These are phyloP conservation scores for Scaptomyza reducta DNA, from an alignment of 2,888 invertebrate genomes.

Conservation along the genomic window DNA sequence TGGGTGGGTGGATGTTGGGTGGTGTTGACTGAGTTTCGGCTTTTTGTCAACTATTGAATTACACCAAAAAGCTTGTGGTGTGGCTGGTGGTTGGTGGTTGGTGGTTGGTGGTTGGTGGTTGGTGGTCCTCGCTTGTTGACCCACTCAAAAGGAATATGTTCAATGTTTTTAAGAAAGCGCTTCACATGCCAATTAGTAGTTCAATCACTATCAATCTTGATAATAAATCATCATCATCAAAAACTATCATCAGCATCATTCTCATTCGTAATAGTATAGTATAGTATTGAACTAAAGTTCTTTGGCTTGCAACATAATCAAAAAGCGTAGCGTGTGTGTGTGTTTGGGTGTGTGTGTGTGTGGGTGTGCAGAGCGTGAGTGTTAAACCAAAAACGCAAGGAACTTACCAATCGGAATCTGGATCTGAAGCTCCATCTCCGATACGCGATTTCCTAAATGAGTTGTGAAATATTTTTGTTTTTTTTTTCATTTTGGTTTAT, in stretches of 20 bases:
- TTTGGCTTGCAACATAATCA: slow-evolving; percentile 50
- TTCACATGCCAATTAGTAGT: slow-evolving; percentile 71
- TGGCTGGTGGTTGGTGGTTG: slow-evolving; percentile 3
- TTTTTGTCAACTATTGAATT: slow-evolving; percentile 21
- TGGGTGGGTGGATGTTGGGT: background rate
- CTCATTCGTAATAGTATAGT: slow-evolving; percentile 8
- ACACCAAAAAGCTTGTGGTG: slow-evolving; percentile 15
- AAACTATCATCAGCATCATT: slow-evolving; percentile 30
- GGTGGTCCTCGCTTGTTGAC: slow-evolving; percentile 25
- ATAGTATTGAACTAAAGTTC: slow-evolving; percentile 25
- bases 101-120: slow-evolving; percentile 1
- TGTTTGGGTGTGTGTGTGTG: slow-evolving; percentile 16
- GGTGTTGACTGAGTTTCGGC: slow-evolving; percentile 1
- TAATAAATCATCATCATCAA: slow-evolving; percentile 36
- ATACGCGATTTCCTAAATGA: slow-evolving; percentile 83
- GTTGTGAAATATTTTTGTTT: slow-evolving; percentile 71
- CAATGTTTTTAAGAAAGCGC: slow-evolving; percentile 52
- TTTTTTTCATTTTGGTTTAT: slow-evolving; percentile 21
- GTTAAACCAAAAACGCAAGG: slow-evolving; percentile 52
- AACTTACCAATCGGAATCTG: slow-evolving; percentile 84
- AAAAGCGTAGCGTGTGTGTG: slow-evolving; percentile 49
- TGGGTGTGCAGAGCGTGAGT: slow-evolving; percentile 50
- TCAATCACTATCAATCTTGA: slow-evolving; percentile 44
- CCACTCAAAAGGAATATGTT: slow-evolving; percentile 26
- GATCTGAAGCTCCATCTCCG: slow-evolving; percentile 83